Evolutionary conservation across 2,113 vertebrate species (phyloP).

Genomic region (Halcyon senegalensis): DNA sequence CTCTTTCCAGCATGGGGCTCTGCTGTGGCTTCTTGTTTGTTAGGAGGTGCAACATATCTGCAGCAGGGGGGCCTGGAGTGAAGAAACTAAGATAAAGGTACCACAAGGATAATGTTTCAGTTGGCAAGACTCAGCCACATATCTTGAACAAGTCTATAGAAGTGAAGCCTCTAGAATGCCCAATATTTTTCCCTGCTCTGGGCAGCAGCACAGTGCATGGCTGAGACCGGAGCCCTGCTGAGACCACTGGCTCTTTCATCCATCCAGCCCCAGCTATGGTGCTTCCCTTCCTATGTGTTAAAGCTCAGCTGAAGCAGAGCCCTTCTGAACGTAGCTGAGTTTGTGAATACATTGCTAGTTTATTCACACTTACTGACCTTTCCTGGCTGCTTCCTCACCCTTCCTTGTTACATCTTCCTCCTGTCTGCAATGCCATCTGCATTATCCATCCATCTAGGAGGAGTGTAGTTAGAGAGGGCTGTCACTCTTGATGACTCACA

Average conservation of each 20-base stretch:
- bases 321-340: neutral
- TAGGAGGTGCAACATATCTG: rapidly evolving
- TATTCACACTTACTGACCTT: neutral
- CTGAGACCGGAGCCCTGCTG: neutral
- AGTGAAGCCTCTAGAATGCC: neutral
- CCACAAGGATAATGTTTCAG: neutral
- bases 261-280: neutral
- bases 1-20: neutral
- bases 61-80: neutral
- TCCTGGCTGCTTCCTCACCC: slow-evolving; percentile 10
- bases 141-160: neutral
- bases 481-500: slow-evolving; percentile 57
- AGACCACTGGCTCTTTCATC: neutral
- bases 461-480: neutral
- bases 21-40: neutral
- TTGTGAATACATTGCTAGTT: neutral
- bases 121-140: neutral
- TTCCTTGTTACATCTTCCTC: neutral
- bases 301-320: neutral
- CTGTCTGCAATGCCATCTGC: neutral
- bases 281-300: neutral
- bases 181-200: rapidly evolving
- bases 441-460: neutral
- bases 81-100: neutral
- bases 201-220: neutral